These are phyloP conservation scores for Suricata suricatta DNA, from an alignment of 2,113 vertebrate genomes.

Conservation along the genomic window DNA sequence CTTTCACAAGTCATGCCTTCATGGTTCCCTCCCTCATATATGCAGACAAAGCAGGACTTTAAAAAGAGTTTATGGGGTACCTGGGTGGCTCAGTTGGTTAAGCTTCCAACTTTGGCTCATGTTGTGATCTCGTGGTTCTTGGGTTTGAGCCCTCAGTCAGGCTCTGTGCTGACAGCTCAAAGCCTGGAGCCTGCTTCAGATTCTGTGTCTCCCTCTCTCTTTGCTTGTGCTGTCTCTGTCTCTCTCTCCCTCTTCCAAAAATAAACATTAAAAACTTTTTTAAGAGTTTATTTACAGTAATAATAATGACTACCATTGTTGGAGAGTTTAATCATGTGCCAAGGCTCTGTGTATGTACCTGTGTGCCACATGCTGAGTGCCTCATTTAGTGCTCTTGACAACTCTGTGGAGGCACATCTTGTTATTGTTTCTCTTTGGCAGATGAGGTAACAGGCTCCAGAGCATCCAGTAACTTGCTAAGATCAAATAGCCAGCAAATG, in stretches of 20 bases:
- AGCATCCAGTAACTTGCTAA: neutral
- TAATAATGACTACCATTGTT: neutral
- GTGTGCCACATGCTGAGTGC: no score
- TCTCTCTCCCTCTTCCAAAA: no score
- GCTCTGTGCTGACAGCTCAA: no score
- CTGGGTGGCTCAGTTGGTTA: no score
- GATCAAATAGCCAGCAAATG: neutral
- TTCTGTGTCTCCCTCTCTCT: no score
- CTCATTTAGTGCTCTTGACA: neutral
- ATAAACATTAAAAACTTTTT: no score
- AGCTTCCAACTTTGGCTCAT: no score
- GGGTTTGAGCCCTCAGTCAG: no score
- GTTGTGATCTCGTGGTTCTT: no score
- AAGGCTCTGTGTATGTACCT: neutral
- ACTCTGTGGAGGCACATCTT: neutral
- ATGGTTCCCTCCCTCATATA: neutral
- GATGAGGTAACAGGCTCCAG: neutral
- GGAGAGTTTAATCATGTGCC: no score
- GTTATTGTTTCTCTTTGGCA: neutral
- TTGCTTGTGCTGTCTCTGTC: no score
- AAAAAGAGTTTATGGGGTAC: neutral
- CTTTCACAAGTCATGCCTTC: neutral
- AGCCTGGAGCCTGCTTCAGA: no score
- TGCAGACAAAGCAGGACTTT: neutral
- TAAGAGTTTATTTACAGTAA: neutral